Evolutionary conservation across 2,797 vertebrate genomes (phyloP).

Genomic region (Coranthus polyacanthus): DNA sequence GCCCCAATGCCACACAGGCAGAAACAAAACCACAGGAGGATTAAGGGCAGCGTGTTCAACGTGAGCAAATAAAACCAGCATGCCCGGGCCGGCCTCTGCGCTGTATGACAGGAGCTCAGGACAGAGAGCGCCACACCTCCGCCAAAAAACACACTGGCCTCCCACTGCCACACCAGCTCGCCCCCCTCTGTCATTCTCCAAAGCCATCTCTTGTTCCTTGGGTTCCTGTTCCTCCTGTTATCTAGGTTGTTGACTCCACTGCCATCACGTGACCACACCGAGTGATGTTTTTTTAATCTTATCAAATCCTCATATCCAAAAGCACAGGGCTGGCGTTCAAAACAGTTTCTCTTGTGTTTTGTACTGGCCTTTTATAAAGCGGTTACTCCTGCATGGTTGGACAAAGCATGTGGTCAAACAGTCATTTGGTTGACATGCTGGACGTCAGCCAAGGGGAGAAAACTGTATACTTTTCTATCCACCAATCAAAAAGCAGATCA

Average conservation of each 20-base stretch:
- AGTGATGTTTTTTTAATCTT: slow-evolving; percentile 39
- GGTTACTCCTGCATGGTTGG: slow-evolving; percentile 53
- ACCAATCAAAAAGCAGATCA: too few relatives aligned
- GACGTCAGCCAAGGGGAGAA: too few relatives aligned
- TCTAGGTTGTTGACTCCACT: neutral
- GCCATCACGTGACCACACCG: slow-evolving; percentile 4
- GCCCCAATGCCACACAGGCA: slow-evolving; percentile 60
- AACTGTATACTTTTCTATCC: too few relatives aligned
- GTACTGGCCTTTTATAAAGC: slow-evolving; percentile 61
- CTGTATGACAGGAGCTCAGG: slow-evolving; percentile 19
- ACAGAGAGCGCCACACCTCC: slow-evolving; percentile 27
- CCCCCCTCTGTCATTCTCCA: neutral
- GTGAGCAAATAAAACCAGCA: slow-evolving; percentile 68
- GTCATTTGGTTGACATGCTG: slow-evolving; percentile 46
- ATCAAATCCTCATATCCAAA: slow-evolving; percentile 46
- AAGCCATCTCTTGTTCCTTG: slow-evolving; percentile 22
- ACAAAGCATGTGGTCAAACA: slow-evolving; percentile 42
- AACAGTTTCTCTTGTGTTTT: slow-evolving; percentile 30
- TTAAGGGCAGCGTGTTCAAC: slow-evolving; percentile 63
- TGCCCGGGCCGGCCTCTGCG: slow-evolving; percentile 48
- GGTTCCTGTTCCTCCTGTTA: neutral
- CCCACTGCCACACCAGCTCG: neutral
- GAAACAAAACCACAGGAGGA: slow-evolving; percentile 70
- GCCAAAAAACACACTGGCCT: slow-evolving; percentile 23
- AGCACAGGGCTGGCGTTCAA: slow-evolving; percentile 12